phyloP scores from a whole-genome alignment of 2,113 vertebrate genomes.

The Athene noctua region DNA sequence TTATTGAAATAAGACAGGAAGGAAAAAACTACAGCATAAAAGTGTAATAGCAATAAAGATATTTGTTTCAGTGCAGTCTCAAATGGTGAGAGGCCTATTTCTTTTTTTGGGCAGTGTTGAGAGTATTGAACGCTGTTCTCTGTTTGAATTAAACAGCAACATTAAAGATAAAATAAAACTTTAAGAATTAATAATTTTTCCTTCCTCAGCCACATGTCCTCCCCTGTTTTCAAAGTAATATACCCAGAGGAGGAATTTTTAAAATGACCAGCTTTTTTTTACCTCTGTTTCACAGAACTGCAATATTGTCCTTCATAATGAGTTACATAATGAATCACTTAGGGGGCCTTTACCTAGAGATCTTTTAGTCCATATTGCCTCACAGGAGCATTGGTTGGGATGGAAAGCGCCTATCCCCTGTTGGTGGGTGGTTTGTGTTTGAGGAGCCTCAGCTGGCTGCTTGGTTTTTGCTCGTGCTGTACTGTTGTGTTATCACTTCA shows the following conservation, averaged over 20 bases:
- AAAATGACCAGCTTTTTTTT: neutral
- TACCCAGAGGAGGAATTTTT: neutral
- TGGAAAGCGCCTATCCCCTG: fast-evolving
- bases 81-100: neutral
- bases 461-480: fast-evolving
- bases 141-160: conserved; percentile 2
- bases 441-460: neutral
- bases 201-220: neutral
- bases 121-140: neutral
- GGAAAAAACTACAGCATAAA: neutral
- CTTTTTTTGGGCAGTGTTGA: neutral
- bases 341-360: neutral
- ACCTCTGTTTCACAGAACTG: neutral
- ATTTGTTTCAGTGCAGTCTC: neutral
- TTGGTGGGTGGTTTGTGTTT: neutral
- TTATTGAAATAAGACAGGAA: neutral
- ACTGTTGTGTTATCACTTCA: fast-evolving
- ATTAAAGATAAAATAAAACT: conserved; percentile 8
- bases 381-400: fast-evolving
- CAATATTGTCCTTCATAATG: neutral
- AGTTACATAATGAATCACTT: neutral
- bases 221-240: neutral
- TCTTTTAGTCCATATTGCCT: neutral
- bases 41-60: neutral
- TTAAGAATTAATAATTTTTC: conserved; percentile 8